These are phyloP conservation scores for Caenorhabditis uteleia DNA, from an alignment of 2,888 invertebrate species.

Conservation along the genomic window DNA sequence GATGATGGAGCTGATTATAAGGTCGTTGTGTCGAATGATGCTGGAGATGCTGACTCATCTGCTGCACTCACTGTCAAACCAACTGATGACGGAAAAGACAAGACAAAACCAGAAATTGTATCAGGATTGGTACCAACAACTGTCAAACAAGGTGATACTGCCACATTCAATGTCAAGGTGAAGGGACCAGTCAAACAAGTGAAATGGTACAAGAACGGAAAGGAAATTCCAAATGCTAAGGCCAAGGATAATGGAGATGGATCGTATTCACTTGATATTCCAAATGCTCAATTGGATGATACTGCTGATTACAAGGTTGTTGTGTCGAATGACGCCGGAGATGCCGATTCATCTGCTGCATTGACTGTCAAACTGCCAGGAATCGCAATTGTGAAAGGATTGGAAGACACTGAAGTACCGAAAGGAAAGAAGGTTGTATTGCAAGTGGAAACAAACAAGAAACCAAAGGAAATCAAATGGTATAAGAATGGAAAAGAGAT, in stretches of 20 bases:
- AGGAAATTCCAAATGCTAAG: constrained; percentile 67
- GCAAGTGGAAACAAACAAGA: constrained; percentile 77
- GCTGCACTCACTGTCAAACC: constrained; percentile 60
- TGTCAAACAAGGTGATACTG: constrained; percentile 83
- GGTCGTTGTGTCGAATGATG: constrained; percentile 58
- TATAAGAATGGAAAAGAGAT: constrained; percentile 69
- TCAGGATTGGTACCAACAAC: constrained; percentile 77
- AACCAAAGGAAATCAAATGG: constrained; percentile 86
- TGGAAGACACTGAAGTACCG: constrained; percentile 77
- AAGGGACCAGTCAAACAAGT: constrained; percentile 84
- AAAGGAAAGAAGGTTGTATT: constrained; percentile 84
- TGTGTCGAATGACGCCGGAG: constrained; percentile 66
- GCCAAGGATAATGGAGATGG: constrained; percentile 60
- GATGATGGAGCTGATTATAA: constrained; percentile 62
- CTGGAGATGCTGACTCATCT: constrained; percentile 64
- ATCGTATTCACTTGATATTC: constrained; percentile 57
- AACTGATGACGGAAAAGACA: constrained; percentile 69
- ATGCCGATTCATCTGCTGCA: constrained; percentile 64
- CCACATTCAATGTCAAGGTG: constrained; percentile 75
- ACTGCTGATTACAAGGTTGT: constrained; percentile 64
- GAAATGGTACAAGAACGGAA: constrained; percentile 77
- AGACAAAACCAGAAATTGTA: constrained; percentile 63
- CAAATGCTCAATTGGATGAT: constrained; percentile 58
- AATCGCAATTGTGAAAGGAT: constrained; percentile 76
- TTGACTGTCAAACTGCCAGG: constrained; percentile 49